A percentile compares a stretch with the other conserved stretches of the same genome.
Conservation (phyloP, 2,888 invertebrate species). For the Cerceris ruficornis region DNA sequence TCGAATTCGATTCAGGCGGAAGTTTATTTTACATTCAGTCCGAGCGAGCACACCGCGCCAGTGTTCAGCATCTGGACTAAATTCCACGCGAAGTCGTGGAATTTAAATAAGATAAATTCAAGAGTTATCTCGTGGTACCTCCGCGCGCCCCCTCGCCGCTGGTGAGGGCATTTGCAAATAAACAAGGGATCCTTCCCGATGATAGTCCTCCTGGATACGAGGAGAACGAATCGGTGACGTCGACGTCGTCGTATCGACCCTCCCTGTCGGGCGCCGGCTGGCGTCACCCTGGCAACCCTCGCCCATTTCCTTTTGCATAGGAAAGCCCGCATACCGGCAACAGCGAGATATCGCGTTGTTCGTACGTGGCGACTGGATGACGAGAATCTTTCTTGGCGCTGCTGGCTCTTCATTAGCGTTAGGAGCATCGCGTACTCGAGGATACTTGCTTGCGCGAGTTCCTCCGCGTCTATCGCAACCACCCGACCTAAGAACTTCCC, state of each 20-base stretch:
- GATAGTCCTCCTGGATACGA: constrained; percentile 20
- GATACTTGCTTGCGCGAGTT: constrained; percentile 21
- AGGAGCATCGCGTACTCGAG: constrained; percentile 43
- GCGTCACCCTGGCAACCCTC: constrained; percentile 78
- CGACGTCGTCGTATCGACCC: constrained; percentile 75
- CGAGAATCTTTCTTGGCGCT: constrained; percentile 10
- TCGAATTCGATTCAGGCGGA: background rate
- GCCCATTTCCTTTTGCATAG: constrained; percentile 66
- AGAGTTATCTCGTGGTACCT: background rate
- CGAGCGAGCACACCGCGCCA: background rate
- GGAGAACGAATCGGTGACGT: constrained; percentile 59
- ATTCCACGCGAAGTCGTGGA: background rate
- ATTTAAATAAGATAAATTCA: background rate
- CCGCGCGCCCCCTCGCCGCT: background rate
- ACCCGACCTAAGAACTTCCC: background rate
- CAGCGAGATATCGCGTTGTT: constrained; percentile 32
- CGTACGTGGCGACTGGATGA: constrained; percentile 18
- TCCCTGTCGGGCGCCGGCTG: constrained; percentile 65
- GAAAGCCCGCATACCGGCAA: constrained; percentile 24
- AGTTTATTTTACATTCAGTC: background rate
- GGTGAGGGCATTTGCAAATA: constrained; percentile 1
- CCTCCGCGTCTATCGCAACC: constrained; percentile 17
- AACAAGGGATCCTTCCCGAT: constrained; percentile 22
- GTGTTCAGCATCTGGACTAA: background rate
- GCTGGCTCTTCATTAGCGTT: constrained; percentile 50